Percentiles rank a stretch among this genome's conserved stretches.
Evolutionary conservation across 2,113 vertebrate genomes (phyloP).

Genomic region (Salminus brasiliensis): DNA sequence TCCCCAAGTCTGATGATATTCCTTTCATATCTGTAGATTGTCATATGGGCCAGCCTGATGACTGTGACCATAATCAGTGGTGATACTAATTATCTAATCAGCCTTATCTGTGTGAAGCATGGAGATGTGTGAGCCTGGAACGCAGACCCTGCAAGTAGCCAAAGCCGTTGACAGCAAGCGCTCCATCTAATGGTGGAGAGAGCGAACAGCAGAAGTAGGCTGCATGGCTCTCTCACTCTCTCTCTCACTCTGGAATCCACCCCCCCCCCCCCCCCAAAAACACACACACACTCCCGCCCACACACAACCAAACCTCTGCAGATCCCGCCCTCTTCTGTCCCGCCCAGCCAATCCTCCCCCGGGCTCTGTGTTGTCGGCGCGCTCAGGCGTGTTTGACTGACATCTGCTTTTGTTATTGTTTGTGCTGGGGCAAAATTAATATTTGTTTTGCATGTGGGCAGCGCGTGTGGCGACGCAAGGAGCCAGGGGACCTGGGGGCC

Average conservation of each 20-base stretch:
- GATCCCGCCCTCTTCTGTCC: constrained; percentile 14
- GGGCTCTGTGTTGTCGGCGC: constrained; percentile 14
- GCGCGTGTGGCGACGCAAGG: constrained; percentile 42
- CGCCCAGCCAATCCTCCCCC: constrained; percentile 37
- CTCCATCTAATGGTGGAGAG: constrained; percentile 85
- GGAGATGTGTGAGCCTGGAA: constrained; percentile 42
- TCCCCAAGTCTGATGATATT: constrained; percentile 31
- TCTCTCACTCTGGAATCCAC: too few species aligned
- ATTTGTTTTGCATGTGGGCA: constrained; percentile 57
- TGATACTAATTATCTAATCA: constrained; percentile 58
- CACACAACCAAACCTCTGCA: constrained; percentile 28
- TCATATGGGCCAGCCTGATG: constrained; percentile 49
- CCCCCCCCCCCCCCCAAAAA: too few species aligned
- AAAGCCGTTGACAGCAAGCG: constrained; percentile 82
- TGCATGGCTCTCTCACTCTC: constrained; percentile 2
- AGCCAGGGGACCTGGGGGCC: constrained; percentile 52
- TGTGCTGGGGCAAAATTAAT: constrained; percentile 57
- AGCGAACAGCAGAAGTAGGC: constrained; percentile 48
- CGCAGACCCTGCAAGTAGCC: constrained; percentile 23
- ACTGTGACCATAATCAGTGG: constrained; percentile 52
- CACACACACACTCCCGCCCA: background rate
- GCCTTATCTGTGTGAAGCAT: constrained; percentile 43
- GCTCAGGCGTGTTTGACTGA: constrained; percentile 47
- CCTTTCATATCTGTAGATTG: constrained; percentile 45
- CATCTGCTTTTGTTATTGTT: constrained; percentile 60